These are phyloP conservation scores for Enteromius viviparus DNA, from an alignment of 2,797 vertebrate species.

Conservation along the genomic window DNA sequence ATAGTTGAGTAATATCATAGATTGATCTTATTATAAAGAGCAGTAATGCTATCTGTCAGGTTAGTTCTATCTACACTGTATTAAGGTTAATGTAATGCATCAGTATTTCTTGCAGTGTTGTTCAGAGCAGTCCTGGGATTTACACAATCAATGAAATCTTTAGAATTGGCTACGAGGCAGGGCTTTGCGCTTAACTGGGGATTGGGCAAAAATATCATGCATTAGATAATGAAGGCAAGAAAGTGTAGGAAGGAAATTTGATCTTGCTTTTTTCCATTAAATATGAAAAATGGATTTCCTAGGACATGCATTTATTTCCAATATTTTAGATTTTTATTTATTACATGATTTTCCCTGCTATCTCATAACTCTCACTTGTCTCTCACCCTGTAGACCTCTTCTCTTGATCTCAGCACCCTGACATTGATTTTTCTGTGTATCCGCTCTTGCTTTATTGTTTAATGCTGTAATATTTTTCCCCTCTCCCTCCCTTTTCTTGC, in stretches of 20 bases:
- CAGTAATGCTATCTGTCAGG: background rate
- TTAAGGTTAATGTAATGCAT: background rate
- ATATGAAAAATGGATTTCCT: background rate
- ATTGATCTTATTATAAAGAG: background rate
- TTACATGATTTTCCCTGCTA: background rate
- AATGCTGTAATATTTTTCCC: background rate
- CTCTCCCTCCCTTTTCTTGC: background rate
- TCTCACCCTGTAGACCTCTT: background rate
- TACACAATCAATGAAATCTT: background rate
- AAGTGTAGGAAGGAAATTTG: background rate
- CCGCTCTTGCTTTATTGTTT: constrained; percentile 21
- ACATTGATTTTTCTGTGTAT: constrained; percentile 19
- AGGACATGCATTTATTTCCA: background rate
- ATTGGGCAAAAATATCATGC: background rate
- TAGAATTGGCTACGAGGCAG: background rate
- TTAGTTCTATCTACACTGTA: background rate
- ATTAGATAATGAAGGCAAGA: background rate
- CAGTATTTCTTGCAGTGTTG: background rate
- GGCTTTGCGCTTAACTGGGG: background rate
- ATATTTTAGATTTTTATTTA: background rate
- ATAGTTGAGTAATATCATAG: background rate
- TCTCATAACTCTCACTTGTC: constrained; percentile 10
- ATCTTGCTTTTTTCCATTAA: background rate
- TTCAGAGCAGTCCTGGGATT: background rate
- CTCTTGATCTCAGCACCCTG: constrained; percentile 26